These are phyloP conservation scores for Xestia sexstrigata DNA, from an alignment of 2,888 invertebrate genomes.

Conservation along the genomic window DNA sequence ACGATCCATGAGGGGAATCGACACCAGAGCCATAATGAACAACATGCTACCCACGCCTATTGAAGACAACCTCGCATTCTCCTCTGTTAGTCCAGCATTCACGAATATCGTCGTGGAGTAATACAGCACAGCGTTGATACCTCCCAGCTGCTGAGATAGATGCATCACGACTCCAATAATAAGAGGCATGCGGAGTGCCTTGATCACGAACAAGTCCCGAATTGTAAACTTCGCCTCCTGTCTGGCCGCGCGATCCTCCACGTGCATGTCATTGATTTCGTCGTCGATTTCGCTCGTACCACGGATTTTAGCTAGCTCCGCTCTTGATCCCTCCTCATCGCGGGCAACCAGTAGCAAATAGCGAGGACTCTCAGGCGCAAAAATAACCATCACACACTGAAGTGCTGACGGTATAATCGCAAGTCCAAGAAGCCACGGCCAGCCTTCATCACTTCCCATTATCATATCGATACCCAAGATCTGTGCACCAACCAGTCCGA, in stretches of 20 bases:
- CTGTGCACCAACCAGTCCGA: constrained; percentile 85
- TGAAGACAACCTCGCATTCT: constrained; percentile 92
- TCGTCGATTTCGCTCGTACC: constrained; percentile 84
- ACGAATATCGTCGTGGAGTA: constrained; percentile 93
- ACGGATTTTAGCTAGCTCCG: constrained; percentile 80
- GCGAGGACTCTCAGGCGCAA: constrained; percentile 87
- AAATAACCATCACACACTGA: constrained; percentile 84
- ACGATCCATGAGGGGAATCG: constrained; percentile 94
- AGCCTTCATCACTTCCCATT: constrained; percentile 85
- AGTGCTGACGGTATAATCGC: constrained; percentile 84
- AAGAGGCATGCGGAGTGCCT: constrained; percentile 82
- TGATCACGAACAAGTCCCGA: constrained; percentile 80
- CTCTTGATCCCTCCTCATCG: constrained; percentile 84
- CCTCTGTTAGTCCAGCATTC: constrained; percentile 91
- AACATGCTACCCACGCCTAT: constrained; percentile 94
- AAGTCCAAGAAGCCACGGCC: constrained; percentile 87
- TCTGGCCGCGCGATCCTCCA: constrained; percentile 85
- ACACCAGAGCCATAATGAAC: constrained; percentile 94
- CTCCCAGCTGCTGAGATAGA: constrained; percentile 88
- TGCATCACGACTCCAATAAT: constrained; percentile 89
- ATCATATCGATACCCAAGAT: constrained; percentile 87
- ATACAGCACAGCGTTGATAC: constrained; percentile 92
- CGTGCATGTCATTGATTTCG: constrained; percentile 88
- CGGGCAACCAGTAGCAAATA: constrained; percentile 82
- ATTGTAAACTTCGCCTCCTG: constrained; percentile 86